Conservation (phyloP, 1,140 invertebrate genomes). For the Megalopta genalis region DNA sequence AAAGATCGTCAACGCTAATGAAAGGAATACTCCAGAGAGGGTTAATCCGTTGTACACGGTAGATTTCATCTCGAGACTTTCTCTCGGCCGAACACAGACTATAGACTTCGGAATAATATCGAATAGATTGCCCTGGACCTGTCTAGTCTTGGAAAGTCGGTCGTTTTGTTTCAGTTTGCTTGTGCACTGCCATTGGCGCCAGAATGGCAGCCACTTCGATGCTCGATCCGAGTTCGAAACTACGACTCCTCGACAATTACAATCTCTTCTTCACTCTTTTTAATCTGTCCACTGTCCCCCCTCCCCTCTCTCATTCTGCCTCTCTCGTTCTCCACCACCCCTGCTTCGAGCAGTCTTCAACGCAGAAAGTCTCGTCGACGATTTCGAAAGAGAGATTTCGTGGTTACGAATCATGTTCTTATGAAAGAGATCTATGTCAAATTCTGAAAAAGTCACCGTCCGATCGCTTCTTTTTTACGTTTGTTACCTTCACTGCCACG, state of each 20-base stretch:
- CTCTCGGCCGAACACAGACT: conserved; percentile 20
- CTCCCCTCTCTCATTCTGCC: too few relatives aligned
- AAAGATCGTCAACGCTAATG: conserved; percentile 1
- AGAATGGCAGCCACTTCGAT: background rate
- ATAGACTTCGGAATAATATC: conserved; percentile 28
- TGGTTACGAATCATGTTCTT: too few relatives aligned
- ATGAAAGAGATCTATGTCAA: background rate
- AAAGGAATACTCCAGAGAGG: conserved; percentile 1
- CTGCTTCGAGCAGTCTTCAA: background rate
- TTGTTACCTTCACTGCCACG: too few relatives aligned
- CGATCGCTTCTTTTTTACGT: too few relatives aligned
- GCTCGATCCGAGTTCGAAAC: conserved; percentile 3
- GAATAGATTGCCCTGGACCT: conserved; percentile 20
- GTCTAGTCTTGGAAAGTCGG: conserved; percentile 46
- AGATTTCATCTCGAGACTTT: conserved; percentile 37
- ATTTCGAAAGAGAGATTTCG: conserved; percentile 1
- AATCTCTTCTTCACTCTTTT: background rate
- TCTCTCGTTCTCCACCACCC: too few relatives aligned
- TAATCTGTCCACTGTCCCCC: background rate
- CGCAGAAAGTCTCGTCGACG: conserved; percentile 5
- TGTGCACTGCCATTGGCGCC: too few relatives aligned
- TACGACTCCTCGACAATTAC: conserved; percentile 1
- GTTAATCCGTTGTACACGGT: conserved; percentile 11
- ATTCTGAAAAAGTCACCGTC: too few relatives aligned
- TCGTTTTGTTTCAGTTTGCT: conserved; percentile 22